phyloP scores from a whole-genome alignment of 37 sponge, comb jelly and placozoan species.

The Spongia lamella region DNA sequence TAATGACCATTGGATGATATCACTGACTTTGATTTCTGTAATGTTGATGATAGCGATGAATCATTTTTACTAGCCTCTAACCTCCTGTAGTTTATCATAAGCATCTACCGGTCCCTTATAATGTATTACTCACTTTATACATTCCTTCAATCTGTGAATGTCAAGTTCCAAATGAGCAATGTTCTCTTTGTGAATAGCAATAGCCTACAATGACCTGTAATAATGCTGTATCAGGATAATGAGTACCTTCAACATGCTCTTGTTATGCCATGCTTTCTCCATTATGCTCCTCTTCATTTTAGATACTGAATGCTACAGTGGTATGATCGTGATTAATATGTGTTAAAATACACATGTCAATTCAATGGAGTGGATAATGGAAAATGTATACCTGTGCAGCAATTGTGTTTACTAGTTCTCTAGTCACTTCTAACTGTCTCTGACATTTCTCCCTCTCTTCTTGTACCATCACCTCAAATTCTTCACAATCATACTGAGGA shows the following conservation, averaged over 20 bases:
- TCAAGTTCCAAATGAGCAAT: background rate
- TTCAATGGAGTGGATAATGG: too few relatives aligned
- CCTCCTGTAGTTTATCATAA: background rate
- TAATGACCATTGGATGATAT: background rate
- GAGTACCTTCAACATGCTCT: slow-evolving; percentile 53
- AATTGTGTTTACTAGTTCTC: slow-evolving; percentile 17
- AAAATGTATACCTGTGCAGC: slow-evolving; percentile 28
- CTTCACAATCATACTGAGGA: slow-evolving; percentile 6
- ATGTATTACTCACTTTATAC: slow-evolving; percentile 15
- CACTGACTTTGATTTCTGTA: background rate
- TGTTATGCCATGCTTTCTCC: slow-evolving; percentile 58
- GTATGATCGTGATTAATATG: background rate
- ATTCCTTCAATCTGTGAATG: slow-evolving; percentile 15
- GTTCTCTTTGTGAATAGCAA: slow-evolving; percentile 29
- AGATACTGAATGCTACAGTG: slow-evolving; percentile 15
- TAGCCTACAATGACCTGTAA: slow-evolving; percentile 20
- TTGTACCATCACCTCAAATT: slow-evolving; percentile 19
- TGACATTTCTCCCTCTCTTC: slow-evolving; percentile 42
- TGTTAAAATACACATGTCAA: too few relatives aligned
- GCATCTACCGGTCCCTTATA: too few relatives aligned
- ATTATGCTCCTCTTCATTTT: slow-evolving; percentile 32
- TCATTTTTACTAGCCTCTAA: background rate
- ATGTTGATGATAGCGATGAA: background rate
- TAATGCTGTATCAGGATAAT: too few relatives aligned
- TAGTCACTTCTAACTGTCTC: slow-evolving; percentile 18